Evolutionary conservation across 2,113 vertebrate genomes (phyloP).

Genomic region (Cyprinodon tularosa): DNA sequence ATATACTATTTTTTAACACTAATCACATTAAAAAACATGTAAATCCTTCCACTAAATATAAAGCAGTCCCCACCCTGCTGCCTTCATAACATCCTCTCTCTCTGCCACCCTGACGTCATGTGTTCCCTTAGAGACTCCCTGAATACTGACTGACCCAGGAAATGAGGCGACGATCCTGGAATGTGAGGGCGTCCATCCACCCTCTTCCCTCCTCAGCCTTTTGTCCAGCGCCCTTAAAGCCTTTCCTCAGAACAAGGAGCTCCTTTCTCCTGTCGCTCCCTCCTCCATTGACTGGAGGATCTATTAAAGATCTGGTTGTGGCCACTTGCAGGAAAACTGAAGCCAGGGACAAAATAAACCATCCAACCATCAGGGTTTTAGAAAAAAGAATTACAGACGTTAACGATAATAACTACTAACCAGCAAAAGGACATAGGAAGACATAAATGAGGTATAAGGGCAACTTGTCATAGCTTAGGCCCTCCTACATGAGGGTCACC

Average conservation of each 20-base stretch:
- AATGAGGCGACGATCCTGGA: slow-evolving; percentile 77
- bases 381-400: slow-evolving; percentile 11
- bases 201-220: neutral
- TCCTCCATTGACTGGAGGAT: slow-evolving; percentile 45
- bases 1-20: slow-evolving; percentile 23
- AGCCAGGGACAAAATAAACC: neutral
- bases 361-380: slow-evolving; percentile 7
- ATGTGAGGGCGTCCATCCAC: slow-evolving; percentile 44
- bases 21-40: neutral
- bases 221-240: slow-evolving; percentile 11
- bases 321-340: neutral
- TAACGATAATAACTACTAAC: slow-evolving; percentile 50
- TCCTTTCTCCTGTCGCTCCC: slow-evolving; percentile 55
- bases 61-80: slow-evolving; percentile 7
- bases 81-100: slow-evolving; percentile 50
- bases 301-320: slow-evolving; percentile 35
- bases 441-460: slow-evolving; percentile 41
- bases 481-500: slow-evolving; percentile 28
- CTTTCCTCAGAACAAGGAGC: slow-evolving; percentile 52
- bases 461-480: slow-evolving; percentile 64
- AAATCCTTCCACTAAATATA: neutral
- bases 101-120: slow-evolving; percentile 73
- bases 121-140: slow-evolving; percentile 70
- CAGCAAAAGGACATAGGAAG: slow-evolving; percentile 29
- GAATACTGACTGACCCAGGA: slow-evolving; percentile 69